Evolutionary conservation across 1,140 invertebrate species (phyloP).

Genomic region (Muscidifurax raptorellus): DNA sequence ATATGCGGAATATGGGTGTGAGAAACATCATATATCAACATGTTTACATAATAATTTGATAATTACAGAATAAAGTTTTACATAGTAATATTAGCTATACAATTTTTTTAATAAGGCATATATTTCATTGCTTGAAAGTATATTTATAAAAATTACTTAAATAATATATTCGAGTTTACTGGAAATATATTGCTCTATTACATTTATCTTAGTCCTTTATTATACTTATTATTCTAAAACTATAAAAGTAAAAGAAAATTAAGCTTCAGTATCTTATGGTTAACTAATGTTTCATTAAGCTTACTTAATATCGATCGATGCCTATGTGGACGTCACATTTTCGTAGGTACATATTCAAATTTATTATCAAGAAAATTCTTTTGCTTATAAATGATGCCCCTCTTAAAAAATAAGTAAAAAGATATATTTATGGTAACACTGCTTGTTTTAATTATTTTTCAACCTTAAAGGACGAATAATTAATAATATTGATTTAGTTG

Average conservation of each 20-base stretch:
- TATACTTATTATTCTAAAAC: background rate
- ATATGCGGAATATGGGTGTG: no score
- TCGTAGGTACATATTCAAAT: background rate
- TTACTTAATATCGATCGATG: background rate
- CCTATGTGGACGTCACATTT: slow-evolving; percentile 23
- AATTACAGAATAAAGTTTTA: no score
- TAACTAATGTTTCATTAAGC: background rate
- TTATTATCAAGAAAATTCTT: slow-evolving; percentile 8
- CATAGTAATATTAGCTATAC: no score
- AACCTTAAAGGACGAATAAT: slow-evolving; percentile 6
- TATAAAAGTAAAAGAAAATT: background rate
- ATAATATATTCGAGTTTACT: background rate
- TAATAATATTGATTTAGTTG: background rate
- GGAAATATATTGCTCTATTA: slow-evolving; percentile 29
- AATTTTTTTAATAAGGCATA: slow-evolving; percentile 29
- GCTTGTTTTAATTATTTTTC: background rate
- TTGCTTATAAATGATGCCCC: slow-evolving; percentile 4
- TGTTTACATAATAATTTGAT: no score
- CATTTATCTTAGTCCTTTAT: background rate
- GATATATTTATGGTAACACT: slow-evolving; percentile 8
- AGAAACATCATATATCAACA: no score
- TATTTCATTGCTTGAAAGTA: slow-evolving; percentile 22
- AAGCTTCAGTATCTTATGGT: background rate
- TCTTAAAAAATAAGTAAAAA: background rate
- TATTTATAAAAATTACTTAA: slow-evolving; percentile 29